These are phyloP conservation scores for Candidula unifasciata DNA, from an alignment of 2,888 invertebrate genomes.

Conservation along the genomic window DNA sequence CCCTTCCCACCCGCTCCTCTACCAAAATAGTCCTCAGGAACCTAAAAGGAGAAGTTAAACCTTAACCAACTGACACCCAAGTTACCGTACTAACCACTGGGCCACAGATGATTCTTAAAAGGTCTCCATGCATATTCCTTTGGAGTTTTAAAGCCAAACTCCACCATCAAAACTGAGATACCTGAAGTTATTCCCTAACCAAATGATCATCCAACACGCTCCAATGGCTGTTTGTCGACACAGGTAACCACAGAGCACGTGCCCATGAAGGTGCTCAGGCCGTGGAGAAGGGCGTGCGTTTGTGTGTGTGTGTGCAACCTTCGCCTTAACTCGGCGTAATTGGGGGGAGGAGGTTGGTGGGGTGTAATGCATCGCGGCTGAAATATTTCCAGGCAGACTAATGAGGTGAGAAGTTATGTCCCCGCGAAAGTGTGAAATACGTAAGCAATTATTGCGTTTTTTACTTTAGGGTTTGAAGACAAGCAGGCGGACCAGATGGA, in stretches of 20 bases:
- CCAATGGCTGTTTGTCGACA: background rate
- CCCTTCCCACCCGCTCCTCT: no score
- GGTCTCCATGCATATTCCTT: no score
- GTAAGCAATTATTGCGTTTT: background rate
- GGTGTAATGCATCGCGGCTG: no score
- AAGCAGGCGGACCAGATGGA: no score
- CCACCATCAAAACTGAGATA: no score
- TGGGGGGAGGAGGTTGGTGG: no score
- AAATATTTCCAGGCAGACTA: background rate
- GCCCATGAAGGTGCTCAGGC: background rate
- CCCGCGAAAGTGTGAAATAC: background rate
- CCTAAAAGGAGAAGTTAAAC: no score
- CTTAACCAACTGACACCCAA: no score
- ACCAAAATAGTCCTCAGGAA: no score
- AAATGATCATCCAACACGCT: constrained; percentile 1
- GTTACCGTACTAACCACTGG: no score
- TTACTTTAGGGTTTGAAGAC: background rate
- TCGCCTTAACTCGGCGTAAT: background rate
- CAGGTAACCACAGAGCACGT: constrained; percentile 18
- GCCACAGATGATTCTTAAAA: no score
- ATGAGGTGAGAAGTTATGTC: background rate
- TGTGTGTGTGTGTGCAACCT: background rate
- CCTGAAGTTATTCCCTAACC: background rate
- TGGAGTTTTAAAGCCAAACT: no score
- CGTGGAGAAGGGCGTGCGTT: background rate